Evolutionary conservation across 2,888 invertebrate species (phyloP).

Genomic region (Calliopum simillimum): DNA sequence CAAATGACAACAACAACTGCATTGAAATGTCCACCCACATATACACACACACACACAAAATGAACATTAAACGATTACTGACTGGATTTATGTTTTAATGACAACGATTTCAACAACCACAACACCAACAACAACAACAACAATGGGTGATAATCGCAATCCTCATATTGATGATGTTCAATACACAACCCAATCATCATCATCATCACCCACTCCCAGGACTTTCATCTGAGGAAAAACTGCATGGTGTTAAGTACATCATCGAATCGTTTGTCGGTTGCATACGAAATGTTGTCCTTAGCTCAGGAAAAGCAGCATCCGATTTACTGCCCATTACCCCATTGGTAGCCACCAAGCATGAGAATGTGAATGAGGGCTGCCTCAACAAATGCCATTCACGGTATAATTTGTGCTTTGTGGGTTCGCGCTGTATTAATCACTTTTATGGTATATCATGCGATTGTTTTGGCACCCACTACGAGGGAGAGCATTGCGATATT

Average conservation of each 20-base stretch:
- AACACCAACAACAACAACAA: not conserved
- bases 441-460: constrained; percentile 91
- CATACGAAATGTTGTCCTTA: constrained; percentile 86
- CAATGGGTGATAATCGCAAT: not conserved
- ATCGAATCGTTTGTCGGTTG: constrained; percentile 94
- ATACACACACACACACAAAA: not conserved
- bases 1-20: constrained; percentile 32
- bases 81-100: no score
- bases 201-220: constrained; percentile 68
- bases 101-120: constrained; percentile 2
- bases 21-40: not conserved
- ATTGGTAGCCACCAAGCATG: constrained; percentile 87
- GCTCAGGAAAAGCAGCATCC: constrained; percentile 87
- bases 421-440: constrained; percentile 90
- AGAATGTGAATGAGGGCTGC: constrained; percentile 91
- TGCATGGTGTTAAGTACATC: constrained; percentile 91
- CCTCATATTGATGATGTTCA: not conserved
- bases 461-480: constrained; percentile 92
- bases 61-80: not conserved
- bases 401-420: constrained; percentile 88
- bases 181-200: no score
- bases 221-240: constrained; percentile 86
- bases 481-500: constrained; percentile 91
- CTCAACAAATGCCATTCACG: constrained; percentile 83
- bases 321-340: constrained; percentile 85